phyloP scores from a whole-genome alignment of 2,888 invertebrate genomes.

The Sphaeridia pumilis region DNA sequence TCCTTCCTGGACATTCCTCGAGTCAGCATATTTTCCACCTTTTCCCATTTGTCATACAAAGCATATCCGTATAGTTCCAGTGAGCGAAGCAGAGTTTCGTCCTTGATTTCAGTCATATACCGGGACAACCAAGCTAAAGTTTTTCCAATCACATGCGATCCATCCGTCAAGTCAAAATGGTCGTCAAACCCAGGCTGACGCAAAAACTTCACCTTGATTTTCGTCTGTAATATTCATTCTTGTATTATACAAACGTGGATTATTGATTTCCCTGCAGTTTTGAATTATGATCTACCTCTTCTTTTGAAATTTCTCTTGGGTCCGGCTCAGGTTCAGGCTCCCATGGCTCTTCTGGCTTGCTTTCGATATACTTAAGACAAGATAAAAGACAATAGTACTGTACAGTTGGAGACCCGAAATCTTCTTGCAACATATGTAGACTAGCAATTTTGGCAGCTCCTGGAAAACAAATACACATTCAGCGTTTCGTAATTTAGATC shows the following conservation, averaged over 20 bases:
- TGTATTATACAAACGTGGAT: not conserved
- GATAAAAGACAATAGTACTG: slow-evolving; percentile 59
- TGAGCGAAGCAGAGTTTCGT: slow-evolving; percentile 47
- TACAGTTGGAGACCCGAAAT: slow-evolving; percentile 58
- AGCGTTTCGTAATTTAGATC: not conserved
- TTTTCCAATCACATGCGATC: slow-evolving; percentile 65
- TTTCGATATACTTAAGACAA: slow-evolving; percentile 57
- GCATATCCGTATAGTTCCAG: slow-evolving; percentile 55
- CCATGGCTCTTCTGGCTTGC: slow-evolving; percentile 43
- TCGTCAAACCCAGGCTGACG: slow-evolving; percentile 76
- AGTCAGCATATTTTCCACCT: slow-evolving; percentile 39
- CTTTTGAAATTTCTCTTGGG: slow-evolving; percentile 34
- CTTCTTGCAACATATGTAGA: slow-evolving; percentile 79
- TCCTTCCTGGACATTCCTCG: slow-evolving; percentile 14
- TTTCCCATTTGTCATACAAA: slow-evolving; percentile 55
- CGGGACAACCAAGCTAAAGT: slow-evolving; percentile 56
- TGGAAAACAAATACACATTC: slow-evolving; percentile 25
- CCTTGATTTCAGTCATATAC: slow-evolving; percentile 38
- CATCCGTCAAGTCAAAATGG: slow-evolving; percentile 72
- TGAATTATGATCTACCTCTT: slow-evolving; percentile 19
- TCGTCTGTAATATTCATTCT: slow-evolving; percentile 30
- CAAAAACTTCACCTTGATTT: slow-evolving; percentile 60
- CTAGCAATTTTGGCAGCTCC: slow-evolving; percentile 64
- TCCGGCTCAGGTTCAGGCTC: slow-evolving; percentile 38
- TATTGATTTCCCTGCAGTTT: not conserved